These are phyloP conservation scores for Phlogophora meticulosa DNA, from an alignment of 2,888 invertebrate species.

Conservation along the genomic window DNA sequence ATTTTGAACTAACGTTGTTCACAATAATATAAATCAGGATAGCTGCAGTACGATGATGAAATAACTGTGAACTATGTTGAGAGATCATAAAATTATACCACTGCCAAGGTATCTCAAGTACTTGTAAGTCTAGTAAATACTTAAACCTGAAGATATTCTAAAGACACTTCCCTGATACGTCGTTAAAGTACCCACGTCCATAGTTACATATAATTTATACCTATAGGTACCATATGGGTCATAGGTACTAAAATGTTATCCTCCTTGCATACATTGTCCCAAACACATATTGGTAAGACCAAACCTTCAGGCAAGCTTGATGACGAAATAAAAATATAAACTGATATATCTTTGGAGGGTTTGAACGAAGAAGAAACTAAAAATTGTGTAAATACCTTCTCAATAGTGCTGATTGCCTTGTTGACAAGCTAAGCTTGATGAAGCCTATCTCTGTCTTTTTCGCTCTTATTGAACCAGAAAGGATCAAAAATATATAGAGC, in stretches of 20 bases:
- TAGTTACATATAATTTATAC: too few relatives aligned
- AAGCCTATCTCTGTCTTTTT: too few relatives aligned
- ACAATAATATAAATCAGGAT: too few relatives aligned
- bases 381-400: background rate
- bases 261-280: slow-evolving; percentile 20
- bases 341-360: background rate
- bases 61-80: background rate
- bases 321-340: slow-evolving; percentile 3
- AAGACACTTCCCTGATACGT: background rate
- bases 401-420: too few relatives aligned
- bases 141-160: background rate
- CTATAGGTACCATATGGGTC: background rate
- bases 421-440: too few relatives aligned
- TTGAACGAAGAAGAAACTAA: slow-evolving; percentile 2
- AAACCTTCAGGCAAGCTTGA: slow-evolving; percentile 1
- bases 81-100: background rate
- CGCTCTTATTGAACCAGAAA: too few relatives aligned
- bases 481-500: too few relatives aligned
- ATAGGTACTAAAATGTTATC: slow-evolving; percentile 11
- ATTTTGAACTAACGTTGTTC: too few relatives aligned
- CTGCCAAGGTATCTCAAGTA: background rate
- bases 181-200: background rate
- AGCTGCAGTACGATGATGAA: background rate
- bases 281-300: slow-evolving; percentile 23
- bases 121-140: background rate